Evolutionary conservation across 2,888 invertebrate species (phyloP).

Genomic region (Idaea biselata): DNA sequence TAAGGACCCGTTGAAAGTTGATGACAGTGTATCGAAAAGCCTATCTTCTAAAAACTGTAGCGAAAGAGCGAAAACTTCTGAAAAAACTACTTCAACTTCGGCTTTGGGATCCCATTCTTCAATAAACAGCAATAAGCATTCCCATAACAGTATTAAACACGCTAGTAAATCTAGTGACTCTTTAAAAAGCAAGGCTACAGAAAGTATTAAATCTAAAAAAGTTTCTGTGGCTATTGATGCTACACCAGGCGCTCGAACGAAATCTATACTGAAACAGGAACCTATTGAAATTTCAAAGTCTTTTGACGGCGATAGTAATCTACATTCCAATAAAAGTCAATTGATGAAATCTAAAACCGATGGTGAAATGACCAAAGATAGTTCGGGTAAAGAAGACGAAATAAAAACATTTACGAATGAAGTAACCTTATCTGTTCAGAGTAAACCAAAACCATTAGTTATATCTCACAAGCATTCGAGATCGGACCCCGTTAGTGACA

Average conservation of each 20-base stretch:
- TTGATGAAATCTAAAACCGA: conserved; percentile 69
- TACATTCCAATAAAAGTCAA: conserved; percentile 57
- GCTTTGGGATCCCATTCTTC: conserved; percentile 71
- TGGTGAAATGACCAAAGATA: conserved; percentile 51
- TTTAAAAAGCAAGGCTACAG: conserved; percentile 63
- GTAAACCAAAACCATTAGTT: conserved; percentile 58
- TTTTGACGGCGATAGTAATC: conserved; percentile 66
- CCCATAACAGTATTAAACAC: conserved; percentile 44
- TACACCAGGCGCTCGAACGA: conserved; percentile 86
- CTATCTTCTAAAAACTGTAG: conserved; percentile 45
- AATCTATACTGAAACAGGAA: conserved; percentile 86
- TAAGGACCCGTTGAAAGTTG: conserved; percentile 43
- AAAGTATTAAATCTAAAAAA: conserved; percentile 80
- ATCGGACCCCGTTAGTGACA: conserved; percentile 85
- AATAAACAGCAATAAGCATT: conserved; percentile 59
- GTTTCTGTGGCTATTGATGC: conserved; percentile 90
- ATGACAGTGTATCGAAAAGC: conserved; percentile 41
- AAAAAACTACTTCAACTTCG: conserved; percentile 73
- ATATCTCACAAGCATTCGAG: conserved; percentile 84
- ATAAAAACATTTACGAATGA: conserved; percentile 61
- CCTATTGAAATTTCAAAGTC: conserved; percentile 88
- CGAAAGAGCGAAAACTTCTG: conserved; percentile 59
- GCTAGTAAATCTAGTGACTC: conserved; percentile 69
- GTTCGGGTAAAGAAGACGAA: conserved; percentile 30
- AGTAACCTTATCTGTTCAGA: conserved; percentile 55